Evolutionary conservation across 2,797 vertebrate species (phyloP).

Genomic region (Xerus rutilus): DNA sequence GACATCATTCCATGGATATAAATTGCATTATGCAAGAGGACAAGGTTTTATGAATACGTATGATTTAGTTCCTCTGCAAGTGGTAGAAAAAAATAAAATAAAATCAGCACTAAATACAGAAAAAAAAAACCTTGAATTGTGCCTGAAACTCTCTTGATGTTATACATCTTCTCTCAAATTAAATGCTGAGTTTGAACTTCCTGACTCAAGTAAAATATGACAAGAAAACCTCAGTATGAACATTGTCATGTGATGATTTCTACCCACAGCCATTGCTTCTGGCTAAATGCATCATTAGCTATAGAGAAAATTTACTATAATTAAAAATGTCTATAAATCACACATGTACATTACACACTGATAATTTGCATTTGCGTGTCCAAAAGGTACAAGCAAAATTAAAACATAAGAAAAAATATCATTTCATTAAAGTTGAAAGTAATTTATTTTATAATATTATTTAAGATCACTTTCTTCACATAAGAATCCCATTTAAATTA

Average conservation of each 20-base stretch:
- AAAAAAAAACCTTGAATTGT: neutral
- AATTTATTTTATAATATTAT: neutral
- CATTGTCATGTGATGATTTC: neutral
- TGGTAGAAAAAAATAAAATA: neutral
- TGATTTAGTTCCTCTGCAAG: neutral
- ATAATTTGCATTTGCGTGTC: neutral
- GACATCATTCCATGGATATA: neutral
- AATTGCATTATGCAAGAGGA: neutral
- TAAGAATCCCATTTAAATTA: neutral
- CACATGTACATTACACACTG: neutral
- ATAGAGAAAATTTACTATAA: neutral
- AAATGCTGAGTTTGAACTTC: neutral
- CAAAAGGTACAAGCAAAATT: neutral
- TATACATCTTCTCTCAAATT: neutral
- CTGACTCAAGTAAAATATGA: neutral
- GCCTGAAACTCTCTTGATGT: neutral
- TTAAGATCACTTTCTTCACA: neutral
- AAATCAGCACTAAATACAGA: neutral
- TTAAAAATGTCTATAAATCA: neutral
- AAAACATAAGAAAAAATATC: neutral
- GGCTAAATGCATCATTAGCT: neutral
- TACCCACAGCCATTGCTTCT: neutral
- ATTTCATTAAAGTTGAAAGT: conserved; percentile 2
- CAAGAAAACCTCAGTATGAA: neutral
- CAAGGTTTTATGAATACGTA: neutral